Evolutionary conservation across 2,797 vertebrate genomes (phyloP).

Genomic region (Coreius guichenoti): DNA sequence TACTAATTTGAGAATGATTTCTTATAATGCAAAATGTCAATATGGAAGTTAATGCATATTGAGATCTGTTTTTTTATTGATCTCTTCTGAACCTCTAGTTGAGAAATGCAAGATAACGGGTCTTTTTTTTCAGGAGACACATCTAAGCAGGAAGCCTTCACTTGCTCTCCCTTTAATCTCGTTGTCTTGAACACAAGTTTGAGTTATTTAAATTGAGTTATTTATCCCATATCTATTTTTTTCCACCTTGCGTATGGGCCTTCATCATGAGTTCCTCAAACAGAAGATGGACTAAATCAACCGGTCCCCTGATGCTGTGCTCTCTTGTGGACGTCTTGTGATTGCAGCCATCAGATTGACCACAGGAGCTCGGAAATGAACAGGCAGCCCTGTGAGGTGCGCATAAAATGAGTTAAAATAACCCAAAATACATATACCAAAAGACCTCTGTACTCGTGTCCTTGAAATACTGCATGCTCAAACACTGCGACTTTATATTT

Average conservation of each 20-base stretch:
- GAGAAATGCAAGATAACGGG: background rate
- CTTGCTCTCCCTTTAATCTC: background rate
- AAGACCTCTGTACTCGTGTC: background rate
- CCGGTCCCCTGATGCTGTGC: background rate
- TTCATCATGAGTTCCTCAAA: background rate
- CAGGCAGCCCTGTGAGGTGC: background rate
- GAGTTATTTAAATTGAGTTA: background rate
- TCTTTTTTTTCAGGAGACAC: background rate
- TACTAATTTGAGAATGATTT: background rate
- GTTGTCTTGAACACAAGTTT: background rate
- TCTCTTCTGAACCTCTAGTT: background rate
- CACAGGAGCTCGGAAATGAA: background rate
- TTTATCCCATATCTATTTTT: background rate
- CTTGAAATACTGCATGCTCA: background rate
- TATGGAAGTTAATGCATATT: background rate
- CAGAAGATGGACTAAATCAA: background rate
- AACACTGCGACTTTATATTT: constrained; percentile 11
- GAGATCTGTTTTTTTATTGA: background rate
- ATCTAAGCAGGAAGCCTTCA: background rate
- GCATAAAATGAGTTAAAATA: background rate
- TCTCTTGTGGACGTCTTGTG: background rate
- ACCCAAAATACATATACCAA: background rate
- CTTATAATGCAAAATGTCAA: background rate
- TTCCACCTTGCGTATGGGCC: background rate
- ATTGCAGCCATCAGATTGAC: background rate